A percentile compares a stretch with the other conserved stretches of the same genome.
Conservation (phyloP, 2,888 invertebrate species). For the Thelaira solivaga region DNA sequence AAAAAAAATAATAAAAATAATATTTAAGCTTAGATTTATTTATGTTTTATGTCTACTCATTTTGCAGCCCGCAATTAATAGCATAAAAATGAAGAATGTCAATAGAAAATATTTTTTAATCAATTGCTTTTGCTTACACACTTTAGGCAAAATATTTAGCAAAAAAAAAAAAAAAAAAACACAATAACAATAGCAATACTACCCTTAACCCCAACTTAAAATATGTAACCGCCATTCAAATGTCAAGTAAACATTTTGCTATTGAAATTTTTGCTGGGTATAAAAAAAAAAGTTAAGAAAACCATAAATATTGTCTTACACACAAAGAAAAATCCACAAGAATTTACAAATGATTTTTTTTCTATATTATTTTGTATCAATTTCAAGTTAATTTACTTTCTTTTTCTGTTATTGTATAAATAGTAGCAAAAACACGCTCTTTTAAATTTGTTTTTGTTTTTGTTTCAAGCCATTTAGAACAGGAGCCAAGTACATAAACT, state of each 20-base stretch:
- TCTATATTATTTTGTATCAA: background rate
- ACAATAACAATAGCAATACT: too few species aligned
- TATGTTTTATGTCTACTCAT: too few species aligned
- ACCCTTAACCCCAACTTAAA: too few species aligned
- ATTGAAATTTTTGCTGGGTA: constrained; percentile 31
- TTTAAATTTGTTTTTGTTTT: background rate
- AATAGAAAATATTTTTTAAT: constrained; percentile 5
- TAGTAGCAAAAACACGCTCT: constrained; percentile 11
- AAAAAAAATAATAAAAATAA: too few species aligned
- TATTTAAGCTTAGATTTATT: too few species aligned
- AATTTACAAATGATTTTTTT: background rate
- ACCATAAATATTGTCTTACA: constrained; percentile 9
- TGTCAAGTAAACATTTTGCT: constrained; percentile 21
- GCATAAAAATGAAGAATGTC: constrained; percentile 20
- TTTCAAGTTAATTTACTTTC: background rate
- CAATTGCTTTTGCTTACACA: background rate
- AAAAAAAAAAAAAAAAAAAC: too few species aligned
- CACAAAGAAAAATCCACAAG: background rate
- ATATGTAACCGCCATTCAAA: background rate
- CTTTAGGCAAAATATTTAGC: background rate
- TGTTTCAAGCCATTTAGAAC: background rate
- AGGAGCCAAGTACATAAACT: background rate
- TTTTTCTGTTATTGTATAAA: constrained; percentile 6
- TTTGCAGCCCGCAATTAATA: too few species aligned
- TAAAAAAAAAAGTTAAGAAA: constrained; percentile 1